phyloP scores from a whole-genome alignment of 2,888 invertebrate species.

The Vanessa cardui region DNA sequence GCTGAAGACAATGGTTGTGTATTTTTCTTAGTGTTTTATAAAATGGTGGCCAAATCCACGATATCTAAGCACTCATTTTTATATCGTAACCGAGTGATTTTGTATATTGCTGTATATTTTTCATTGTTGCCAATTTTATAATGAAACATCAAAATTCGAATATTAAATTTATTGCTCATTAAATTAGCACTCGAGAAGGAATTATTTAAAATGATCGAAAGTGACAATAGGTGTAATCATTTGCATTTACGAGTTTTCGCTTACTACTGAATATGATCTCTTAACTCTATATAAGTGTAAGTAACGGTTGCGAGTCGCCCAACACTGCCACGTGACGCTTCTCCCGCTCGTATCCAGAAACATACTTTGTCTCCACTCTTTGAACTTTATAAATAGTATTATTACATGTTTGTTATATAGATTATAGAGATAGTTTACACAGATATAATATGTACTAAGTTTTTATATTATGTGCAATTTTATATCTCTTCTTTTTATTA shows the following conservation, averaged over 20 bases:
- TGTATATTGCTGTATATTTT: slow-evolving; percentile 59
- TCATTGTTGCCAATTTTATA: slow-evolving; percentile 71
- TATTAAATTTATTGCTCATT: slow-evolving; percentile 48
- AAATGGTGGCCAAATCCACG: slow-evolving; percentile 36
- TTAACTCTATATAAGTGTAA: slow-evolving; percentile 37
- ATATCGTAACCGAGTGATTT: slow-evolving; percentile 43
- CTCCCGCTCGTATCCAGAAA: slow-evolving; percentile 4
- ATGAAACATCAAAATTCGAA: slow-evolving; percentile 46
- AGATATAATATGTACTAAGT: slow-evolving; percentile 16
- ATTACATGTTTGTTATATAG: slow-evolving; percentile 39
- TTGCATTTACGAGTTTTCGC: slow-evolving; percentile 35
- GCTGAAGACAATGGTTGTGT: slow-evolving; percentile 42
- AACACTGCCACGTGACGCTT: slow-evolving; percentile 44
- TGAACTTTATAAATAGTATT: slow-evolving; percentile 34
- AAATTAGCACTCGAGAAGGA: background rate
- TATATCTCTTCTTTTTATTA: slow-evolving; percentile 4
- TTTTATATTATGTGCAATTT: slow-evolving; percentile 36
- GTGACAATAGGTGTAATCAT: slow-evolving; percentile 22
- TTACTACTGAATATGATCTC: slow-evolving; percentile 37
- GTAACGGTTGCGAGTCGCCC: slow-evolving; percentile 28
- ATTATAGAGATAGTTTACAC: slow-evolving; percentile 39
- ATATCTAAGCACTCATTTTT: slow-evolving; percentile 20
- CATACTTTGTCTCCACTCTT: slow-evolving; percentile 24
- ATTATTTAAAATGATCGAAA: slow-evolving; percentile 27
- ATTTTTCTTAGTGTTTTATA: slow-evolving; percentile 42